A percentile compares a stretch with the other conserved stretches of the same genome.
These are phyloP conservation scores for Arrhopalites spinosus DNA, from an alignment of 2,888 invertebrate genomes.

Conservation along the genomic window DNA sequence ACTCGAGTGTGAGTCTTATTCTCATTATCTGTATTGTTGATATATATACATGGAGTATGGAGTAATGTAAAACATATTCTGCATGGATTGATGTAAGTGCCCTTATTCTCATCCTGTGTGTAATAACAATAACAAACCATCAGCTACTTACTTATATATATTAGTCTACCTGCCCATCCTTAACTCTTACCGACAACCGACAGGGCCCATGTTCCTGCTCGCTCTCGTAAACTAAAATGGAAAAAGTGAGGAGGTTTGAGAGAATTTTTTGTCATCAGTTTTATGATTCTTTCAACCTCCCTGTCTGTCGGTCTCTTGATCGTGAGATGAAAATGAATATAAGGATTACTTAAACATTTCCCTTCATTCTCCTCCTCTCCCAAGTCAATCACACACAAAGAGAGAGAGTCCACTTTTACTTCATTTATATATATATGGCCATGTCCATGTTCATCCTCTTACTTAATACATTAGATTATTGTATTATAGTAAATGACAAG, in stretches of 20 bases:
- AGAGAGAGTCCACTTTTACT: not conserved
- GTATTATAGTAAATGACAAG: too few relatives aligned
- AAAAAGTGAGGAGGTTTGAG: not conserved
- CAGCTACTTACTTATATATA: not conserved
- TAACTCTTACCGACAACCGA: not conserved
- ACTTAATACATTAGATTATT: too few relatives aligned
- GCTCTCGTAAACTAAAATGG: too few relatives aligned
- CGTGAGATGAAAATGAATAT: constrained; percentile 33
- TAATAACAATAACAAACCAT: not conserved
- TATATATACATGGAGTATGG: not conserved
- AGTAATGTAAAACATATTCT: not conserved
- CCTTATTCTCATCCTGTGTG: too few relatives aligned
- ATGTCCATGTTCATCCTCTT: too few relatives aligned
- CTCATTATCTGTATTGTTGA: not conserved
- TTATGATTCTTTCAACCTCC: constrained; percentile 32
- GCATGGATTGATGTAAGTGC: not conserved
- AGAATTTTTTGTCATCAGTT: constrained; percentile 28
- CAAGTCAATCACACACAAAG: not conserved
- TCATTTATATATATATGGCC: too few relatives aligned
- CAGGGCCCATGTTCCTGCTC: too few relatives aligned
- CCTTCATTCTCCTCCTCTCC: not conserved
- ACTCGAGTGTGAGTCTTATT: not conserved
- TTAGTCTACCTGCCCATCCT: constrained; percentile 8
- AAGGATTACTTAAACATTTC: constrained; percentile 32
- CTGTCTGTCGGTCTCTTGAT: constrained; percentile 25